Percentiles rank a stretch among this genome's conserved stretches.
Conservation (phyloP, 2,888 invertebrate species). For the Drosophila prolongata region DNA sequence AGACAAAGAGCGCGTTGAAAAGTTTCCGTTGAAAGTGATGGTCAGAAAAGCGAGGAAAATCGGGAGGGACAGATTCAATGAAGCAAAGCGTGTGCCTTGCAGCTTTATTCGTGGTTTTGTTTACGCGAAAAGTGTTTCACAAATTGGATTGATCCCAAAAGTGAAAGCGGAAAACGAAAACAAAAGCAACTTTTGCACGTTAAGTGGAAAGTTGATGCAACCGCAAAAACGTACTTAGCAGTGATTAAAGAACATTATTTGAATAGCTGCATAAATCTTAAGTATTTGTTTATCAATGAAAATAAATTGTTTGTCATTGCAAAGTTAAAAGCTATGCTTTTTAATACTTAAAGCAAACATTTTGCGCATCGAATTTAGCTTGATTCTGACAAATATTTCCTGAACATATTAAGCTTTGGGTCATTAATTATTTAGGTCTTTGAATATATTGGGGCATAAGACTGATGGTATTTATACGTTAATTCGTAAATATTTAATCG, state of each 20-base stretch:
- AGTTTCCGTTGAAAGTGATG: constrained; percentile 31
- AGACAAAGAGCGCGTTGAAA: constrained; percentile 22
- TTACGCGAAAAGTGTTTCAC: constrained; percentile 41
- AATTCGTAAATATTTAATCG: neutral
- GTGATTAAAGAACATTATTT: constrained; percentile 12
- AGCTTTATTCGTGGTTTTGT: constrained; percentile 41
- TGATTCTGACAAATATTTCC: no score
- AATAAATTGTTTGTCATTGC: neutral
- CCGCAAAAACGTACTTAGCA: constrained; percentile 15
- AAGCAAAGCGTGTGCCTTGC: constrained; percentile 33
- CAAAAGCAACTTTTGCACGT: constrained; percentile 21
- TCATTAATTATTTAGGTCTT: no score
- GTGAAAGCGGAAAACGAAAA: constrained; percentile 20
- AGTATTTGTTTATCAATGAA: neutral
- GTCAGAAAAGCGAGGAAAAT: constrained; percentile 2
- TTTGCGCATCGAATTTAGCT: neutral
- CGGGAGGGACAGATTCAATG: constrained; percentile 21
- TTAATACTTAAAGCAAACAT: neutral
- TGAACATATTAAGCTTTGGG: no score
- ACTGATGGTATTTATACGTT: no score
- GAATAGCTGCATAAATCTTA: constrained; percentile 4
- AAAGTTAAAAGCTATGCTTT: neutral
- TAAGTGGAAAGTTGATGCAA: constrained; percentile 23
- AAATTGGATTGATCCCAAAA: constrained; percentile 43
- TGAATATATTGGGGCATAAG: neutral